phyloP scores from a whole-genome alignment of 2,113 vertebrate species.

The Callipepla californica region DNA sequence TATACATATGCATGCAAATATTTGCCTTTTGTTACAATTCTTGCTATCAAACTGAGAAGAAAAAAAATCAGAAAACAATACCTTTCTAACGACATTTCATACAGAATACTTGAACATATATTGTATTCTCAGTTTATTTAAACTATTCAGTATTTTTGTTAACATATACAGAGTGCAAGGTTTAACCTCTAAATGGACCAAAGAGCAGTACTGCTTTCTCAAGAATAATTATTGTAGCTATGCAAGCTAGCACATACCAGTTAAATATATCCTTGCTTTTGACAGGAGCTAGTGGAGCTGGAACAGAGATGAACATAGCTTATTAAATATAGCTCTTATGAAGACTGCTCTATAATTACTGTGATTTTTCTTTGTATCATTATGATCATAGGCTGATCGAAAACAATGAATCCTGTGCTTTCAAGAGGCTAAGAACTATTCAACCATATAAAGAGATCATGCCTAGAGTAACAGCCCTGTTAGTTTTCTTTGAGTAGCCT shows the following conservation, averaged over 20 bases:
- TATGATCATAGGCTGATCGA: conserved; percentile 51
- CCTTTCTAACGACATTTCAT: background rate
- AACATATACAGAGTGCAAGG: background rate
- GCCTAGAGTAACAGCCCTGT: background rate
- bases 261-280: conserved; percentile 70
- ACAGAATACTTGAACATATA: background rate
- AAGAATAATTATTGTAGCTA: conserved; percentile 40
- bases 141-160: conserved; percentile 2
- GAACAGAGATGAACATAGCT: conserved; percentile 60
- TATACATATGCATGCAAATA: background rate
- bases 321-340: conserved; percentile 68
- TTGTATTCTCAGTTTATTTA: background rate
- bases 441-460: conserved; percentile 13
- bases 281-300: conserved; percentile 53
- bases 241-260: conserved; percentile 27
- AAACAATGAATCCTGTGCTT: conserved; percentile 51
- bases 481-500: background rate
- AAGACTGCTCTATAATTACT: conserved; percentile 65
- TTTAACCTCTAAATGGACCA: conserved; percentile 23
- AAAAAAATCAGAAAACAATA: background rate
- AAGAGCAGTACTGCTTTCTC: conserved; percentile 3
- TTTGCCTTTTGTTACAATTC: background rate
- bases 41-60: background rate
- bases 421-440: conserved; percentile 36
- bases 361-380: conserved; percentile 66